These are phyloP conservation scores for Psephotus haematonotus DNA, from an alignment of 2,113 vertebrate species.

Conservation along the genomic window DNA sequence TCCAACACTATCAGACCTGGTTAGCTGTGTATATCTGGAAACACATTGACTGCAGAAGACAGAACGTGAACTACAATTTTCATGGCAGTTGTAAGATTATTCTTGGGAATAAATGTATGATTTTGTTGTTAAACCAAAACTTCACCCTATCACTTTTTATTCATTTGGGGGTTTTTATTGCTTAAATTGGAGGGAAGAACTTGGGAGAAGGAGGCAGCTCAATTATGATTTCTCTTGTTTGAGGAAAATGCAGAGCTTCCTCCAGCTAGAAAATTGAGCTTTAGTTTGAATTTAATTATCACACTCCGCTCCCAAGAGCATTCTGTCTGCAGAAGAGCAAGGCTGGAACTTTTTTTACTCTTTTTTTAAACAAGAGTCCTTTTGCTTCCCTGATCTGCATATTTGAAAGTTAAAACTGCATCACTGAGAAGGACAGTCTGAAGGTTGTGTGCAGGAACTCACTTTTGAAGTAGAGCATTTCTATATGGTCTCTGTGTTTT, in stretches of 20 bases:
- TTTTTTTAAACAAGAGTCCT: neutral
- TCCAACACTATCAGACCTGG: neutral
- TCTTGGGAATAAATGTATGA: neutral
- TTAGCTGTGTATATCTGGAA: neutral
- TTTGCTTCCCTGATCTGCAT: neutral
- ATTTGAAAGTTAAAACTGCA: neutral
- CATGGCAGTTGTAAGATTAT: neutral
- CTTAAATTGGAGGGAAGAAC: neutral
- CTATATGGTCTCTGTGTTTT: neutral
- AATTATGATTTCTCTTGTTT: neutral
- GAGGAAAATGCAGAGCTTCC: neutral
- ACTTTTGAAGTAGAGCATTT: neutral
- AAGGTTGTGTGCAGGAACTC: neutral
- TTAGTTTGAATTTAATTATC: conserved; percentile 13
- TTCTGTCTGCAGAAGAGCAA: neutral
- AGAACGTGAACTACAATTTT: neutral
- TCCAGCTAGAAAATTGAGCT: neutral
- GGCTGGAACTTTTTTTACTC: neutral
- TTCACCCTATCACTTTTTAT: neutral
- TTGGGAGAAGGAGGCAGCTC: neutral
- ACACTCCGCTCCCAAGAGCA: neutral
- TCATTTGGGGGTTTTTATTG: neutral
- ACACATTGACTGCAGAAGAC: neutral
- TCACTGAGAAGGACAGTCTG: neutral
- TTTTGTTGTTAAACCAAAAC: neutral